Evolutionary conservation across 2,113 vertebrate species (phyloP).

Genomic region (Paradisaea rubra): DNA sequence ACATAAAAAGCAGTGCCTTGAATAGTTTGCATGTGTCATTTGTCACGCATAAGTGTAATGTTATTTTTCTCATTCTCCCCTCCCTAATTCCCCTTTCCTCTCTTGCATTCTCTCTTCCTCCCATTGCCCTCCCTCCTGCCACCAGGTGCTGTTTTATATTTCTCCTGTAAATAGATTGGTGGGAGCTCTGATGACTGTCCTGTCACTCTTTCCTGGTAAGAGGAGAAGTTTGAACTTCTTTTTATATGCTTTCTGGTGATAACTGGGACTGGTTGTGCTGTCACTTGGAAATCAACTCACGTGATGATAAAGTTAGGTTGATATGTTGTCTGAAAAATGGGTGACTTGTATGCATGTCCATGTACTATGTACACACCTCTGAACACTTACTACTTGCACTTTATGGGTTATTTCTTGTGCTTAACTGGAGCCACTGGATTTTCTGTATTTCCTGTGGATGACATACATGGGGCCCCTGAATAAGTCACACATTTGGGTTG

Average conservation of each 20-base stretch:
- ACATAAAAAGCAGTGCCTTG: neutral
- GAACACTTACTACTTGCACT: neutral
- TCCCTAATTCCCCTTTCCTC: neutral
- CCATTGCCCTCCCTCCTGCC: neutral
- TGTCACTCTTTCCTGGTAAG: conserved; percentile 97
- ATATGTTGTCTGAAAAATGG: neutral
- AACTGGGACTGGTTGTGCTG: neutral
- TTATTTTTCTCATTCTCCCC: neutral
- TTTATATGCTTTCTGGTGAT: neutral
- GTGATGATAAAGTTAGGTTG: neutral
- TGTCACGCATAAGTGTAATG: neutral
- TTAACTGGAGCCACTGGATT: neutral
- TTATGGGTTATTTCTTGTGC: neutral
- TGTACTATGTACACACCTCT: neutral
- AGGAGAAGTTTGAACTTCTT: neutral
- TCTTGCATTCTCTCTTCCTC: neutral
- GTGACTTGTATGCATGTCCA: neutral
- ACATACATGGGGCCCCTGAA: neutral
- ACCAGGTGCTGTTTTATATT: conserved; percentile 88
- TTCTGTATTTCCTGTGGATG: neutral
- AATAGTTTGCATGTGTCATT: neutral
- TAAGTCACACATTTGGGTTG: neutral
- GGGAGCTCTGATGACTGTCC: conserved; percentile 89
- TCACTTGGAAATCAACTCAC: neutral
- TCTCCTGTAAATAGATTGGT: conserved; percentile 93